These are phyloP conservation scores for Harpalus rufipes DNA, from an alignment of 2,888 invertebrate species.

Conservation along the genomic window DNA sequence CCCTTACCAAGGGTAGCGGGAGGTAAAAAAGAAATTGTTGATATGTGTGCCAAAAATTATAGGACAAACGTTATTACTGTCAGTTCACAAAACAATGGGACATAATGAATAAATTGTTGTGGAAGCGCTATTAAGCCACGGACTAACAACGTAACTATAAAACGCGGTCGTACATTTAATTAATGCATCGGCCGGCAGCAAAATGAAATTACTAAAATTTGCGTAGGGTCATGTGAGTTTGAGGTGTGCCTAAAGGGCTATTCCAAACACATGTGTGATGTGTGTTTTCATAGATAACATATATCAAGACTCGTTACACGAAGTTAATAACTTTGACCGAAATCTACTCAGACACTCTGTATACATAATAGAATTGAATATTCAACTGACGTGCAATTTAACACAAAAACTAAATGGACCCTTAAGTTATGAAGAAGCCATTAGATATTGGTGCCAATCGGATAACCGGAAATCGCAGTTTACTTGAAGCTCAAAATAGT, in stretches of 20 bases:
- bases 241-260: constrained; percentile 11
- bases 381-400: no score
- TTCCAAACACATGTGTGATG: constrained; percentile 42
- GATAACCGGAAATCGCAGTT: no score
- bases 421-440: no score
- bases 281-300: constrained; percentile 37
- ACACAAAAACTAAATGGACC: no score
- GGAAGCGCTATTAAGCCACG: not conserved
- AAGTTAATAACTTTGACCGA: constrained; percentile 17
- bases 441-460: no score
- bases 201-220: constrained; percentile 46
- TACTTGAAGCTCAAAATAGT: no score
- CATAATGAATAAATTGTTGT: constrained; percentile 13
- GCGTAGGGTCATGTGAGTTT: not conserved
- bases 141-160: constrained; percentile 37
- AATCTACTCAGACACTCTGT: constrained; percentile 17
- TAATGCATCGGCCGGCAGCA: constrained; percentile 9
- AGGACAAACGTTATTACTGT: no score
- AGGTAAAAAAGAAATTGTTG: no score
- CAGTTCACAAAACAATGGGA: not conserved
- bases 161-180: constrained; percentile 29
- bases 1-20: no score
- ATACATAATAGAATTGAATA: not conserved
- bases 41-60: no score
- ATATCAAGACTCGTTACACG: constrained; percentile 25